A percentile compares a stretch with the other conserved stretches of the same genome.
phyloP scores from a whole-genome alignment of 2,888 invertebrate species.

The Salticus scenicus region DNA sequence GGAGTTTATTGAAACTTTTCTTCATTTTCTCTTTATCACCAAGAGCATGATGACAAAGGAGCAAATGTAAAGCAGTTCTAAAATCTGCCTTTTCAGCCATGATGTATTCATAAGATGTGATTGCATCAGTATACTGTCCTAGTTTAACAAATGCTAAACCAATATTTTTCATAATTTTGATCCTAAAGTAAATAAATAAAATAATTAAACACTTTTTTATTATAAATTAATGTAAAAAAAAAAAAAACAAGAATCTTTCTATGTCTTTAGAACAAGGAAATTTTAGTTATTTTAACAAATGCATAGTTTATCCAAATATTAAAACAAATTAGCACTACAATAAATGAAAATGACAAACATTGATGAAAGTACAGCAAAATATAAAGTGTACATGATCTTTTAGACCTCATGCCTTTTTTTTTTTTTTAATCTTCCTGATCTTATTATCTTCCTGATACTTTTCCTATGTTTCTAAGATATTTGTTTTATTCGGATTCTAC shows the following conservation, averaged over 20 bases:
- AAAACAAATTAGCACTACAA: too few species aligned
- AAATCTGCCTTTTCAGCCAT: constrained; percentile 96
- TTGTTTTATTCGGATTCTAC: too few species aligned
- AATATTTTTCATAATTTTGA: constrained; percentile 98
- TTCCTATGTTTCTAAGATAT: too few species aligned
- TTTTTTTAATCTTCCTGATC: too few species aligned
- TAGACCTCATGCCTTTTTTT: too few species aligned
- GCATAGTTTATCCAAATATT: neutral
- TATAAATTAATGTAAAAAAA: neutral
- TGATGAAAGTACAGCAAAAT: too few species aligned
- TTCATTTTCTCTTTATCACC: constrained; percentile 95
- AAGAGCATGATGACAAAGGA: constrained; percentile 90
- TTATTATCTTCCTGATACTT: too few species aligned
- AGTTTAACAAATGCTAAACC: constrained; percentile 94
- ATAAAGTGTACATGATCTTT: too few species aligned
- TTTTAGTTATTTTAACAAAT: neutral
- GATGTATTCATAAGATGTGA: constrained; percentile 97
- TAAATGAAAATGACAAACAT: too few species aligned
- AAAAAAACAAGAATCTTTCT: neutral
- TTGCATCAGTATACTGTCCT: constrained; percentile 97
- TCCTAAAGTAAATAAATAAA: constrained; percentile 79
- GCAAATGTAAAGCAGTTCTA: constrained; percentile 88
- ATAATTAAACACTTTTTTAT: too few species aligned
- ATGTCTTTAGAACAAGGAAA: neutral
- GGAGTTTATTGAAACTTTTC: constrained; percentile 89